Base-by-base conservation (phyloP, 1,140 invertebrate species). In the Thalassaphorura encarpata region DNA sequence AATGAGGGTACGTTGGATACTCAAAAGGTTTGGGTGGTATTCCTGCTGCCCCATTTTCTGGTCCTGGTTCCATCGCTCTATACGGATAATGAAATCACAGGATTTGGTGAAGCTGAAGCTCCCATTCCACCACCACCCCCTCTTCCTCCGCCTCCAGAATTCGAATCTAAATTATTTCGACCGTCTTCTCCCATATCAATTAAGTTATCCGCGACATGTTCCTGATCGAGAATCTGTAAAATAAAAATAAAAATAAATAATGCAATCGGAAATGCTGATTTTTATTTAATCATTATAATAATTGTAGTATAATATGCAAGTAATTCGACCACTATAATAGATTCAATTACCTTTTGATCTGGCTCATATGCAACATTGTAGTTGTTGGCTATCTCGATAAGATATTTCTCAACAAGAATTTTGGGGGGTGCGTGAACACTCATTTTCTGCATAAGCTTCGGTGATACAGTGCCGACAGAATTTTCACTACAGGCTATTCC, bases 381-480 rank as follows among this genome's bases (percentile, higher is more conserved):
- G 70, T 87, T 91, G 69, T 90, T 96, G 3, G 95, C 91, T 64
- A 99, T 99, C 75, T 97, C 95, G 66, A 93, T 85, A 21, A 93
- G 71, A 74, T 94, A 97, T 67, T 89, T 91, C 71, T 99, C 97
- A 42, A 99, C 88, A 11, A 99, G 75, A 52, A 97, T 73, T 70
- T 96, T 97, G 0, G 93, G 90, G 2, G 97, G 97, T 40, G 92
- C 91, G 67, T 97, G 91, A 2, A 99, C 83, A 36, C 88, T 84
- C 70, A 99, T 76, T 75, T 98, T 98, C 67, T 96, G 89, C 71
- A 95, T 93, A 5, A 99, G 70, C 72, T 97, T 97, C 60, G 94
- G 87, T 67, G 89, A 96, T 26, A 97, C 88, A 27, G 85, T 87
- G 53, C 85, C 81, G 6, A 86, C 71, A 15, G 79, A 73, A 68